phyloP scores from a whole-genome alignment of 2,113 vertebrate species.

The Aspiorhynchus laticeps region DNA sequence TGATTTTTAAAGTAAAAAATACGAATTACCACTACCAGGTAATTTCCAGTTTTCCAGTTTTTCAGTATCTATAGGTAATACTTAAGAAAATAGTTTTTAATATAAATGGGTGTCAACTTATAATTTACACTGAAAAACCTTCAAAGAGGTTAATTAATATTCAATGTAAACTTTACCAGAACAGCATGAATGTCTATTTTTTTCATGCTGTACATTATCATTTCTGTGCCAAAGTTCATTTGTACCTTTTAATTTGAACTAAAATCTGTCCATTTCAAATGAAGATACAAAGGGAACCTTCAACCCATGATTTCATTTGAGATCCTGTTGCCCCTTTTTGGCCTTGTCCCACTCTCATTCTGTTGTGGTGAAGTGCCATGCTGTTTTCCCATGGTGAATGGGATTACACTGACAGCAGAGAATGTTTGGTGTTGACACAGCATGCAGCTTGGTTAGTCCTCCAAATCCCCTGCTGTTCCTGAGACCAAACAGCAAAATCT shows the following conservation, averaged over 20 bases:
- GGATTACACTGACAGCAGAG: slow-evolving; percentile 37
- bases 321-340: not conserved
- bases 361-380: not conserved
- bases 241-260: not conserved
- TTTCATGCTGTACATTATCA: not conserved
- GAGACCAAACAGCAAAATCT: slow-evolving; percentile 37
- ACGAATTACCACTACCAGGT: too few species aligned
- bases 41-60: not conserved
- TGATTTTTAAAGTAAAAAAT: too few species aligned
- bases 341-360: not conserved
- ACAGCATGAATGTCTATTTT: not conserved
- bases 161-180: not conserved
- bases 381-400: slow-evolving; percentile 20
- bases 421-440: slow-evolving; percentile 40
- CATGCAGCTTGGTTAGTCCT: slow-evolving; percentile 26
- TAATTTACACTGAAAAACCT: not conserved
- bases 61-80: not conserved
- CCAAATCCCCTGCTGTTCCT: slow-evolving; percentile 18
- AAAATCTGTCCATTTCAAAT: not conserved
- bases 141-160: not conserved
- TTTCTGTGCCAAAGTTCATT: not conserved
- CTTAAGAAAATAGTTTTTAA: not conserved
- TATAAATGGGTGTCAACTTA: not conserved
- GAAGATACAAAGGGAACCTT: not conserved
- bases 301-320: not conserved